Evolutionary conservation across 2,888 invertebrate species (phyloP), one percentile per base, ranked within the genome.

Genomic region (Glaucopsyche alexis): DNA sequence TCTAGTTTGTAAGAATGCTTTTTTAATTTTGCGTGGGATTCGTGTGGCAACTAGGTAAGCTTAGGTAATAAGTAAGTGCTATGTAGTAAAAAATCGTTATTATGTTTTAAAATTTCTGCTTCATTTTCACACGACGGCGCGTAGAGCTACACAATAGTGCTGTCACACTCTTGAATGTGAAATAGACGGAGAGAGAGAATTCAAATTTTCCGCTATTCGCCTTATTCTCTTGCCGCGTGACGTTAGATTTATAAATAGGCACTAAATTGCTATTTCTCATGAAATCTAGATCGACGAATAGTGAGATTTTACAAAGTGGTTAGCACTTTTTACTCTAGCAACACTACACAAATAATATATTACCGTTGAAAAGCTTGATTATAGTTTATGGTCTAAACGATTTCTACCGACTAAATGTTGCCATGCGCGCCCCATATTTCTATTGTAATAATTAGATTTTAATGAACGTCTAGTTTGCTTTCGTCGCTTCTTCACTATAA

Each of bases 1-100:
- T 81, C 81, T 90, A 89, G 87, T 84, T 78, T 81, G 73, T 90
- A 90, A 88, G 89, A 80, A 86, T 86, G 89, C 87, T 91, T 89
- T 86, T 88, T 84, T 85, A 85, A 78, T 83, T 81, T 81, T 77
- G 80, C 78, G 79, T 78, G 80, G 80, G 71, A 76, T 77, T 81
- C 77, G 77, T 78, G 69, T 73, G 74, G 72, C 72, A 72, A 72
- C 72, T 72, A 47, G 40, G 38, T 72, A 71, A 67, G 66, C 13
- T 65, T 50, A 72, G 42, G n/a, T 47, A 65, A 69, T 29, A 60
- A 55, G 19, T 55, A 19, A 55, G 55, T 55, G 55, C 55, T 55
- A 55, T 8, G 29, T 60, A 60, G 60, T 60, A 38, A 60, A 38
- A 13, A 13, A 13, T 29, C 29, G 2, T 60, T 50, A 47, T 1